phyloP scores from a whole-genome alignment of 2,888 invertebrate genomes.

The Lutraria lutraria region DNA sequence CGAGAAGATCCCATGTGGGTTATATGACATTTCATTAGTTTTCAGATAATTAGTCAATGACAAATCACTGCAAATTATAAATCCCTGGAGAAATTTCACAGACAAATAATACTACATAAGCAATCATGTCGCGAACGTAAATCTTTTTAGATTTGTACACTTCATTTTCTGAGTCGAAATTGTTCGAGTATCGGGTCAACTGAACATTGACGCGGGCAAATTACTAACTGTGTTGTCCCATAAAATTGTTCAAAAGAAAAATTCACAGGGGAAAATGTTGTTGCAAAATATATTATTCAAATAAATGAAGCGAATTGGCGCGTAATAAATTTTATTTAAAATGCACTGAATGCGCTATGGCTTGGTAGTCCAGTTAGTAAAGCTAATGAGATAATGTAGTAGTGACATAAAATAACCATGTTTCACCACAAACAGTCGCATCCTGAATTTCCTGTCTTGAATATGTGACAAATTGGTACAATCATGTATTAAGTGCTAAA shows the following conservation, averaged over 20 bases:
- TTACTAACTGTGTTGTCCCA: not conserved
- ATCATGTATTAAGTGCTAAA: no score
- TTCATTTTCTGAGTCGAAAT: slow-evolving; percentile 21
- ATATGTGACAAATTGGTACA: no score
- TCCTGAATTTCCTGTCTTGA: not conserved
- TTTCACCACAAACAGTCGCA: not conserved
- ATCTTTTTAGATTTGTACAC: slow-evolving; percentile 23
- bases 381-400: not conserved
- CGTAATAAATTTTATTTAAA: slow-evolving; percentile 11
- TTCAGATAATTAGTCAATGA: slow-evolving; percentile 48
- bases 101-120: slow-evolving; percentile 34
- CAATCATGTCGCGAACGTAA: slow-evolving; percentile 28
- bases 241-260: not conserved
- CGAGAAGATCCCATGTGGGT: slow-evolving; percentile 41
- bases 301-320: not conserved
- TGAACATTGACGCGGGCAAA: not conserved
- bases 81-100: slow-evolving; percentile 27
- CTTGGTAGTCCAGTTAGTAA: not conserved
- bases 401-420: not conserved
- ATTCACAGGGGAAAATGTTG: not conserved
- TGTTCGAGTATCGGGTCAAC: not conserved
- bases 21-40: slow-evolving; percentile 49
- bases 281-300: not conserved
- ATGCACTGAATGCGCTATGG: not conserved
- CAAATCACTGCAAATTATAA: slow-evolving; percentile 55